A percentile compares a stretch with the other conserved stretches of the same genome.
phyloP scores from a whole-genome alignment of 2,888 invertebrate species.

The Andricus curvator region DNA sequence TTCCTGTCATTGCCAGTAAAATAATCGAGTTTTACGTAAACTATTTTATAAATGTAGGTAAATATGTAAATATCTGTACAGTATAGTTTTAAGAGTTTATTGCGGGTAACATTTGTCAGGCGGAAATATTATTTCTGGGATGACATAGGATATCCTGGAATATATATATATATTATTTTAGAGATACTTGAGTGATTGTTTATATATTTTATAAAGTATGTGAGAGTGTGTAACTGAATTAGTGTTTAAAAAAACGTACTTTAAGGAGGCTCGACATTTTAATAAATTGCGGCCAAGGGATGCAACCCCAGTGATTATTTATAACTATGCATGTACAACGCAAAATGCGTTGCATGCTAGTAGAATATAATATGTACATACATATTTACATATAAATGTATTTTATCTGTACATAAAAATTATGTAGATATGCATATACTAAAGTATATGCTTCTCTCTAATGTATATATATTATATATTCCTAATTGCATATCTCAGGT shows the following conservation, averaged over 20 bases:
- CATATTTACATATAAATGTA: too few species aligned
- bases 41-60: neutral
- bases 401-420: too few species aligned
- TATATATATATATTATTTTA: too few species aligned
- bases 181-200: neutral
- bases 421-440: too few species aligned
- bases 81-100: neutral
- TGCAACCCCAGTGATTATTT: constrained; percentile 31
- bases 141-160: too few species aligned
- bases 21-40: neutral
- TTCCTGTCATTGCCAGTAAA: neutral
- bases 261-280: constrained; percentile 29
- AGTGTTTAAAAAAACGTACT: constrained; percentile 19
- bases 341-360: neutral
- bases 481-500: neutral
- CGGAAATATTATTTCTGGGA: too few species aligned
- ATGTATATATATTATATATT: neutral
- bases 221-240: constrained; percentile 26
- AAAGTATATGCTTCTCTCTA: neutral
- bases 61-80: constrained; percentile 22
- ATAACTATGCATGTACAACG: constrained; percentile 1
- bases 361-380: too few species aligned
- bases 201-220: neutral
- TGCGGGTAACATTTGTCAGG: too few species aligned
- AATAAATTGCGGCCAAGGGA: constrained; percentile 51